Evolutionary conservation across 2,113 vertebrate genomes (phyloP).

Genomic region (Myotis brandtii): DNA sequence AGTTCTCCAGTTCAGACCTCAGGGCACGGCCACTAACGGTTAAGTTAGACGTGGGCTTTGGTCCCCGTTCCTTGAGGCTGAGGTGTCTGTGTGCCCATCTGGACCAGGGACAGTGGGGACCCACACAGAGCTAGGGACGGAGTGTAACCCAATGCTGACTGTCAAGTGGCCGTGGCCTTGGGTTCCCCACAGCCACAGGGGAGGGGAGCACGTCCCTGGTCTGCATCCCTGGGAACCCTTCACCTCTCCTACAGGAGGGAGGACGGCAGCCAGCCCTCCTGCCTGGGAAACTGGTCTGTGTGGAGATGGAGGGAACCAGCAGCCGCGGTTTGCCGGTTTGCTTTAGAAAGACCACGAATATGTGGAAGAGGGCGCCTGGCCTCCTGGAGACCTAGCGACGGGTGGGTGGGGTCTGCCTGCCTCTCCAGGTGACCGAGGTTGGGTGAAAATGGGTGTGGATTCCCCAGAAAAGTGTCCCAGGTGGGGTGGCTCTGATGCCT

Average conservation of each 20-base stretch:
- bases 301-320: not conserved
- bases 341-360: accelerated
- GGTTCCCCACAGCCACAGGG: not conserved
- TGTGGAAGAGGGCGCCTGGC: not conserved
- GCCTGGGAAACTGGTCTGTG: not conserved
- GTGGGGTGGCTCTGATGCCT: not conserved
- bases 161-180: not conserved
- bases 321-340: no score
- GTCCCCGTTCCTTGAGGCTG: not conserved
- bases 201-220: no score
- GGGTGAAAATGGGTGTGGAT: not conserved
- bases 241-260: not conserved
- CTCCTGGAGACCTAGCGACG: not conserved
- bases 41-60: not conserved
- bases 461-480: not conserved
- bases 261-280: not conserved
- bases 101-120: not conserved
- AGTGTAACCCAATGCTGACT: not conserved
- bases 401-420: not conserved
- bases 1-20: not conserved
- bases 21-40: accelerated
- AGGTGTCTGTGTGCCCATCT: not conserved
- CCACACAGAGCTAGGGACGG: not conserved
- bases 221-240: not conserved
- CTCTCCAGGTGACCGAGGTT: not conserved